A percentile compares a stretch with the other conserved stretches of the same genome.
Conservation (phyloP, 2,888 invertebrate species). For the Cotesia congregata region DNA sequence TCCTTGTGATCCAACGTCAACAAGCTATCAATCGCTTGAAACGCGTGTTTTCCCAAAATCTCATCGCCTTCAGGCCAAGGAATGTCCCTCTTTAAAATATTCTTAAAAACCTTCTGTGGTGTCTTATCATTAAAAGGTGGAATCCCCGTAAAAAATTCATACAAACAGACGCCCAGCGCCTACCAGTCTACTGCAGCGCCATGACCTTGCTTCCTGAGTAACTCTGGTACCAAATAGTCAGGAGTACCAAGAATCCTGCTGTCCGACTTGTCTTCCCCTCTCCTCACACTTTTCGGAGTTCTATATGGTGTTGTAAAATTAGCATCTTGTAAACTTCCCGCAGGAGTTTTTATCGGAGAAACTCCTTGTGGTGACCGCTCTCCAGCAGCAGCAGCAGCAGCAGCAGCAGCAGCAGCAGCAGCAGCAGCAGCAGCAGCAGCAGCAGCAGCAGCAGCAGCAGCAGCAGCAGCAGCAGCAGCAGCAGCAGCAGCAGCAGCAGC, state of each 20-base stretch:
- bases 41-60: slow-evolving; percentile 80
- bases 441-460: too few species aligned
- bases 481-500: too few species aligned
- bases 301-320: slow-evolving; percentile 82
- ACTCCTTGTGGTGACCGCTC: slow-evolving; percentile 69
- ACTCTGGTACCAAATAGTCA: slow-evolving; percentile 95
- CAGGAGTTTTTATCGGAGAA: slow-evolving; percentile 73
- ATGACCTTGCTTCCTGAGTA: slow-evolving; percentile 83
- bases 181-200: slow-evolving; percentile 95
- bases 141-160: slow-evolving; percentile 95
- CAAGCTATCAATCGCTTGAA: slow-evolving; percentile 81
- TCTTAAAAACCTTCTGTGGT: slow-evolving; percentile 91
- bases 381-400: too few species aligned
- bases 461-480: too few species aligned
- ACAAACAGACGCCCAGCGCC: slow-evolving; percentile 95
- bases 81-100: slow-evolving; percentile 85
- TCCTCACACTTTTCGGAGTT: slow-evolving; percentile 90
- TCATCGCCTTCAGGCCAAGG: slow-evolving; percentile 95
- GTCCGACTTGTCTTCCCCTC: slow-evolving; percentile 80
- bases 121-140: slow-evolving; percentile 96
- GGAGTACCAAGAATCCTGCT: slow-evolving; percentile 93
- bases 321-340: slow-evolving; percentile 60
- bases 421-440: too few species aligned
- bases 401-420: too few species aligned
- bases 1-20: slow-evolving; percentile 80